Base-by-base conservation (phyloP, 2,797 vertebrate genomes). In the Urocyon cinereoargenteus region DNA sequence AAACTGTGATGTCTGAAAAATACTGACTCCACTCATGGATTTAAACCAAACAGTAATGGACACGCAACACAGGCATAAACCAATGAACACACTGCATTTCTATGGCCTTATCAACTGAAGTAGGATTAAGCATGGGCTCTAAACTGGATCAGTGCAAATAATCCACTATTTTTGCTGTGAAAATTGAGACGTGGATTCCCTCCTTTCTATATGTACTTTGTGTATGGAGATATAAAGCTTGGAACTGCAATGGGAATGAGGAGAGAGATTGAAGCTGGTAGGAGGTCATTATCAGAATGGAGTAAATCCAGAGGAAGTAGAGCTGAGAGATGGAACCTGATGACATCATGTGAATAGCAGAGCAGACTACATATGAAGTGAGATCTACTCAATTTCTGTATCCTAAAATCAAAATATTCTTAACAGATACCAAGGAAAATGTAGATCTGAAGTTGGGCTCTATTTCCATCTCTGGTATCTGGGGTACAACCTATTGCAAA, bases 321-420 rank as follows among this genome's bases (percentile, higher is more conserved):
- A 82, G 22, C 40, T 59, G n/a, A 94, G 75, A 62, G n/a, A 64
- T 26, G 26, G 36, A 87, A 61, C 19, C 57, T 79, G 51, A 94
- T 73, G 31, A 34, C 61, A 31, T 26, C n/a, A 1, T 68, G 40
- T 88, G n/a, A 91, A 85, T 55, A 49, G 2, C 8, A 2, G 5
- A 70, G 57, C 28, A 77, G 79, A 22, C 12, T 53, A 81, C 19
- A 72, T 28, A 24, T 64, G 53, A 61, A 66, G 55, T 73, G 34
- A 72, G 3, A 91, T 21, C 34, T 73, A 59, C n/a, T 95, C 19
- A 26, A 26, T 51, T 79, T 96, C 26, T 84, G 5, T 64, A 64
- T 28, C 45, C 19, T 81, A 26, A 92, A 79, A 72, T 96, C 21
- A 93, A 90, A 93, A 45, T 79, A 68, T 59, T 79, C 68, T 88